phyloP scores from a whole-genome alignment of 2,113 vertebrate genomes.

The Lophochroa leadbeateri region DNA sequence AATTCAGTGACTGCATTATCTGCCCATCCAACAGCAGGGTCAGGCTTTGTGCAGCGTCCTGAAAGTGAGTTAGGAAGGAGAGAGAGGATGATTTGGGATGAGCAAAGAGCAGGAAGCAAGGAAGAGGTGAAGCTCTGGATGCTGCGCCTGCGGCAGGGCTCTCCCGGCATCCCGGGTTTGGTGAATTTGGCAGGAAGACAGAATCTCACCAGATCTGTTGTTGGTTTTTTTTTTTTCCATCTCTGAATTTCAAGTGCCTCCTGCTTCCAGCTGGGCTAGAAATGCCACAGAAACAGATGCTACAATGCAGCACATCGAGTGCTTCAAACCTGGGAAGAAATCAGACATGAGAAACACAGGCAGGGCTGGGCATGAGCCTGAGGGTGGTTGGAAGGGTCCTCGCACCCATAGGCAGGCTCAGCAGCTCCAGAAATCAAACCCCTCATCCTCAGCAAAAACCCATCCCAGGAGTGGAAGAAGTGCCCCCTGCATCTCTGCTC shows the following conservation, averaged over 20 bases:
- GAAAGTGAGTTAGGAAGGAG: not conserved
- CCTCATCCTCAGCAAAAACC: not conserved
- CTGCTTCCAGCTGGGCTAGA: constrained; percentile 61
- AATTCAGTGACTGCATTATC: not conserved
- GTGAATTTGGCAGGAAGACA: constrained; percentile 4
- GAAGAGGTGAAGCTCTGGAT: not conserved
- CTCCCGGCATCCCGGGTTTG: not conserved
- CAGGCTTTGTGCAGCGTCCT: not conserved
- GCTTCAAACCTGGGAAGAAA: not conserved
- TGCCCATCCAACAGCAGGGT: not conserved
- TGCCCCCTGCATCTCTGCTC: not conserved
- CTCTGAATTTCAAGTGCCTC: constrained; percentile 19
- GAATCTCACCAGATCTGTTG: not conserved
- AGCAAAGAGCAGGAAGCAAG: not conserved
- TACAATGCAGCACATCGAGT: not conserved
- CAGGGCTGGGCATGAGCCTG: not conserved
- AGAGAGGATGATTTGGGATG: not conserved
- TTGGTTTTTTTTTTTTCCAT: not conserved
- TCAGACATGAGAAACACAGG: not conserved
- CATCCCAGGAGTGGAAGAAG: not conserved
- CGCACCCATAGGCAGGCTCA: not conserved
- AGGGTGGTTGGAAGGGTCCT: not conserved
- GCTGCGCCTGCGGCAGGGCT: not conserved
- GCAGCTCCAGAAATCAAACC: not conserved
- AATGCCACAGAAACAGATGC: constrained; percentile 55